Conservation (phyloP, 2,113 vertebrate species). For the Vireo altiloquus region DNA sequence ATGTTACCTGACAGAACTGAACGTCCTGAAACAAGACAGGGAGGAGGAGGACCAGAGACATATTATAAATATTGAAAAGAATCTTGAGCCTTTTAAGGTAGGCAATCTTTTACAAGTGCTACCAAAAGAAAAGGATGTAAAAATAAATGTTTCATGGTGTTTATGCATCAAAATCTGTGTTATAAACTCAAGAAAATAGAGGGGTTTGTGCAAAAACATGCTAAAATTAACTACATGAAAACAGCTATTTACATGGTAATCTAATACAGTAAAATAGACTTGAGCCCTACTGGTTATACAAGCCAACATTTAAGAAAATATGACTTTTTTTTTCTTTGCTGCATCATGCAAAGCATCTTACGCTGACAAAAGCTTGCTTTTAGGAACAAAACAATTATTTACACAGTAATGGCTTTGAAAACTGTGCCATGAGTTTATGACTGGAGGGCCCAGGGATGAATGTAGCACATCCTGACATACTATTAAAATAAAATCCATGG, state of each 20-base stretch:
- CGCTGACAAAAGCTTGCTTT: neutral
- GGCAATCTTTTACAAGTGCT: neutral
- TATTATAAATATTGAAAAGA: neutral
- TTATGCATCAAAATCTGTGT: neutral
- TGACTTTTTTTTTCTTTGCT: neutral
- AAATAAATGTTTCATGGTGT: neutral
- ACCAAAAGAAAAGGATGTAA: neutral
- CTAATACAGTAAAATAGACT: neutral
- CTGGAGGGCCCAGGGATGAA: neutral
- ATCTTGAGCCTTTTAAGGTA: neutral
- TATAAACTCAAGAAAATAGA: neutral
- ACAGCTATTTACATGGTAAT: neutral
- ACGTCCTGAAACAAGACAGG: neutral
- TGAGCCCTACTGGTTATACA: neutral
- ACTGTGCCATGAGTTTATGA: neutral
- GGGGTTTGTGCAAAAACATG: neutral
- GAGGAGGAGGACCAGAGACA: accelerated
- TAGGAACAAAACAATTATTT: neutral
- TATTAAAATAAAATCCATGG: neutral
- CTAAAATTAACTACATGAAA: neutral
- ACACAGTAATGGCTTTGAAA: neutral
- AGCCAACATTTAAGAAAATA: neutral
- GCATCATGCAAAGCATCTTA: neutral
- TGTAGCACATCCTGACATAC: neutral
- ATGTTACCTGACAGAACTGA: constrained; percentile 36